Conservation (phyloP, 2,888 invertebrate genomes). For the Dioctria rufipes region DNA sequence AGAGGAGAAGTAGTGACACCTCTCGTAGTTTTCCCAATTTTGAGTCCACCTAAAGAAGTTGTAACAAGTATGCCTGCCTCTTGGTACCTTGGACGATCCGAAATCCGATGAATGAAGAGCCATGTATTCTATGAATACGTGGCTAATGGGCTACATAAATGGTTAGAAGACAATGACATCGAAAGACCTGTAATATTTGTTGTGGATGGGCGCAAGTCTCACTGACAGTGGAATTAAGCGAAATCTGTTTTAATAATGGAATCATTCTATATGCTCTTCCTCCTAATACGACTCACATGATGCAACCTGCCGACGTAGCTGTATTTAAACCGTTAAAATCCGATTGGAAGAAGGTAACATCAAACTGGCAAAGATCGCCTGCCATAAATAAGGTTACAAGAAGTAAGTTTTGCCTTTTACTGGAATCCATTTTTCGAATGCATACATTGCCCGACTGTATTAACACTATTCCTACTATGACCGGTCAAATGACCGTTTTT, state of each 20-base stretch:
- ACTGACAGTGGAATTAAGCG: conserved; percentile 14
- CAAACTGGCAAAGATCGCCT: neutral
- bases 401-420: too few relatives aligned
- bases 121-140: conserved; percentile 47
- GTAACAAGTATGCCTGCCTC: conserved; percentile 18
- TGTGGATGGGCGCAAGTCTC: conserved; percentile 48
- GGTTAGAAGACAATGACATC: conserved; percentile 39
- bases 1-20: conserved; percentile 32
- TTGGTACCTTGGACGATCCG: conserved; percentile 42
- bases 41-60: conserved; percentile 58
- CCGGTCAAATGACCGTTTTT: too few relatives aligned
- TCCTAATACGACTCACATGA: conserved; percentile 50
- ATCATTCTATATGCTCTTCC: conserved; percentile 50
- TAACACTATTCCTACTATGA: too few relatives aligned
- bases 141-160: conserved; percentile 43
- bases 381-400: too few relatives aligned
- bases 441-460: too few relatives aligned
- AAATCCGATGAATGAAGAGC: conserved; percentile 48
- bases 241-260: conserved; percentile 38
- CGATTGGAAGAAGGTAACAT: conserved; percentile 12
- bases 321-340: conserved; percentile 35
- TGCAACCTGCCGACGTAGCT: conserved; percentile 51
- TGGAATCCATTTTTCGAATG: too few relatives aligned
- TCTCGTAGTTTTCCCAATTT: conserved; percentile 17
- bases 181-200: conserved; percentile 37